phyloP scores from a whole-genome alignment of 2,113 vertebrate genomes.

The Sylvietta virens region DNA sequence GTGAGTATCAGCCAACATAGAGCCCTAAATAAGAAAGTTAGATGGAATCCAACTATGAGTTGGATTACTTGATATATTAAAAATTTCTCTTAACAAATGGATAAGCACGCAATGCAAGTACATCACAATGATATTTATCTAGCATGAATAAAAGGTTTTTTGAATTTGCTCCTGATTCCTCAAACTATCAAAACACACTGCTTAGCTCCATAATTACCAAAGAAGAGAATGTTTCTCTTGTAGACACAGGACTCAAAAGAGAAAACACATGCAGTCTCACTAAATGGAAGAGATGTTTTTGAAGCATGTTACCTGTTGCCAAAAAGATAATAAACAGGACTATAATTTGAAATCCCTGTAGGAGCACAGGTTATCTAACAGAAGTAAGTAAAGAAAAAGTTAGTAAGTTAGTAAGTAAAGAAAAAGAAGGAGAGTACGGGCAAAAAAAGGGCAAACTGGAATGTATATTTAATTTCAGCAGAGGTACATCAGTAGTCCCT shows the following conservation, averaged over 20 bases:
- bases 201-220: background rate
- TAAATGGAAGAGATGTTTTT: background rate
- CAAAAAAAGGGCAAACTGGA: background rate
- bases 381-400: background rate
- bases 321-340: background rate
- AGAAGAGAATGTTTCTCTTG: background rate
- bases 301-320: background rate
- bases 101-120: background rate
- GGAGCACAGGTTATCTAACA: background rate
- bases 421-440: background rate
- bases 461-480: slow-evolving; percentile 18
- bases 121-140: background rate
- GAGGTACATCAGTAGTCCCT: background rate
- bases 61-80: background rate
- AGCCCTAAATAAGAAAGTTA: background rate
- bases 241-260: background rate
- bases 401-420: background rate
- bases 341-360: background rate
- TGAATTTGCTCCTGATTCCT: background rate
- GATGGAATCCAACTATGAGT: background rate
- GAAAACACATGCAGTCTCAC: background rate
- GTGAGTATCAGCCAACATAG: background rate
- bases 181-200: background rate
- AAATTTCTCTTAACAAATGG: background rate
- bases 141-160: background rate